A percentile compares a stretch with the other conserved stretches of the same genome.
Conservation (phyloP, 2,888 invertebrate species). For the Coremacera marginata region DNA sequence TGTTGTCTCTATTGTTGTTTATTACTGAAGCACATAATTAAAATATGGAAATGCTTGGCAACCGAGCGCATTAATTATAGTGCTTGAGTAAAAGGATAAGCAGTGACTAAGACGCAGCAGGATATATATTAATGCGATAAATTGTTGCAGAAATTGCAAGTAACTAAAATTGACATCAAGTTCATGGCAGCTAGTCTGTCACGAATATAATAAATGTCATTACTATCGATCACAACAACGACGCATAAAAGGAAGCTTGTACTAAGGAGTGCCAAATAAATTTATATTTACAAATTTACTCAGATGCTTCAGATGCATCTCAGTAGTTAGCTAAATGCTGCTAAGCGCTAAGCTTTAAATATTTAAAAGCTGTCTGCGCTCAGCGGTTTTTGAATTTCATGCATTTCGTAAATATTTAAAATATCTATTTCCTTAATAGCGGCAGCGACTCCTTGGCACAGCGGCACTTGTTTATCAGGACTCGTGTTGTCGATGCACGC, state of each 20-base stretch:
- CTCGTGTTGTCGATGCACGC: not conserved
- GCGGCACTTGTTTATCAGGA: not conserved
- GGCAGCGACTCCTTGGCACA: not conserved
- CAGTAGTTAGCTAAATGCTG: not conserved
- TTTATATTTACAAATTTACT: not conserved
- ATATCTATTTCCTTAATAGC: not conserved
- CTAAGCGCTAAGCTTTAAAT: not conserved
- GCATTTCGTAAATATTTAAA: not conserved
- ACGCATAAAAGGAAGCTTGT: not conserved
- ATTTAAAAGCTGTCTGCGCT: too few relatives aligned
- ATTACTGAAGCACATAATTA: slow-evolving; percentile 21
- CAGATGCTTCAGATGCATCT: too few relatives aligned
- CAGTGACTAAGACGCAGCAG: not conserved
- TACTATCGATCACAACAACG: too few relatives aligned
- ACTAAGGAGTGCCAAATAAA: not conserved
- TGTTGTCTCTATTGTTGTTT: not conserved
- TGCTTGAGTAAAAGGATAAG: not conserved
- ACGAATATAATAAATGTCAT: too few relatives aligned
- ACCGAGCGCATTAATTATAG: slow-evolving; percentile 25
- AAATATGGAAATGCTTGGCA: slow-evolving; percentile 30
- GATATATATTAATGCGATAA: not conserved
- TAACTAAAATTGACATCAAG: not conserved
- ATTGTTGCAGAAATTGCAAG: not conserved
- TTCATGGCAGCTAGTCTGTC: too few relatives aligned
- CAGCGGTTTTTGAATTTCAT: not conserved